Evolutionary conservation across 2,113 vertebrate genomes (phyloP).

Genomic region (Mormyrus iriodes): DNA sequence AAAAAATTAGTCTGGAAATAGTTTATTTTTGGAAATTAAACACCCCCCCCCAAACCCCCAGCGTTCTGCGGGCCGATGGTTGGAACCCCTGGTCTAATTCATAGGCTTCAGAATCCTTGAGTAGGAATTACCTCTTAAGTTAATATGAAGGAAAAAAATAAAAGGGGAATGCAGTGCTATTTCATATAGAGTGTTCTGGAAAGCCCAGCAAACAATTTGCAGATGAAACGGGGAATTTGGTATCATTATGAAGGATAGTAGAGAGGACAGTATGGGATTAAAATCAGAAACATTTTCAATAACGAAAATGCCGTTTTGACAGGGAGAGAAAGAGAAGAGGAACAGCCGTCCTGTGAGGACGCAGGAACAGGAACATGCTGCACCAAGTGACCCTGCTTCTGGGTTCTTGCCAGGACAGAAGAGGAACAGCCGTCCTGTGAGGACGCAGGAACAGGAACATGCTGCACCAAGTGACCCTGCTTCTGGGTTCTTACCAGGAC

Average conservation of each 20-base stretch:
- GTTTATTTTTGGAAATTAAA: not conserved
- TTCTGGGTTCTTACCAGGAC: too few species aligned
- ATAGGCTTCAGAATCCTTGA: not conserved
- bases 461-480: too few species aligned
- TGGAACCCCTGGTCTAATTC: not conserved
- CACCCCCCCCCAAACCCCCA: not conserved
- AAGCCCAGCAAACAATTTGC: not conserved
- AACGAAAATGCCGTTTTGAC: not conserved
- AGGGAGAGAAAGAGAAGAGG: not conserved
- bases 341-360: too few species aligned
- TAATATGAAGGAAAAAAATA: not conserved
- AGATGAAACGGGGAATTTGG: not conserved
- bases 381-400: too few species aligned
- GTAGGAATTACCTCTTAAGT: not conserved
- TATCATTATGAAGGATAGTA: not conserved
- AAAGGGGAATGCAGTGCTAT: not conserved
- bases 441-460: too few species aligned
- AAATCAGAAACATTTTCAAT: not conserved
- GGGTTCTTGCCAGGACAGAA: too few species aligned
- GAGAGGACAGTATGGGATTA: not conserved
- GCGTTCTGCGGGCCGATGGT: not conserved
- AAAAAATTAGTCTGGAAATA: not conserved
- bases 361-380: too few species aligned
- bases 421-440: too few species aligned
- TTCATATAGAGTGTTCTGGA: not conserved